These are phyloP conservation scores for Drosophila yooni DNA, from an alignment of 2,888 invertebrate species.

Conservation along the genomic window DNA sequence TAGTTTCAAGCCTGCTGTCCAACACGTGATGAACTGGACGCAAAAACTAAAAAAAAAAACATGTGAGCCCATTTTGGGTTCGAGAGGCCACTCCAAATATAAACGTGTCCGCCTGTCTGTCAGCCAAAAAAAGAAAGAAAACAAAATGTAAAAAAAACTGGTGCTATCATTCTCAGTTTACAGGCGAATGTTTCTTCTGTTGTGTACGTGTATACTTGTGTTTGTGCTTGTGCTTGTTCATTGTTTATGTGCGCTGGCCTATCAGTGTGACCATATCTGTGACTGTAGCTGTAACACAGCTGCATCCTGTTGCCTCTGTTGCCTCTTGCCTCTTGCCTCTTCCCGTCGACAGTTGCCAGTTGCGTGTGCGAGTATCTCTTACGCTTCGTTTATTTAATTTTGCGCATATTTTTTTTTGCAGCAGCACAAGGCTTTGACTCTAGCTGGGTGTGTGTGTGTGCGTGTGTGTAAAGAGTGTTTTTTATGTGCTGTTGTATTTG, in stretches of 20 bases:
- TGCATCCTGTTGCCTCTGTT: conserved; percentile 52
- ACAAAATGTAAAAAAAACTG: conserved; percentile 30
- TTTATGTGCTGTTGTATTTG: conserved; percentile 25
- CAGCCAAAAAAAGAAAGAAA: conserved; percentile 9
- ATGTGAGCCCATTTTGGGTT: conserved; percentile 23
- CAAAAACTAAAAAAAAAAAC: conserved; percentile 8
- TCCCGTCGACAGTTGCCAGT: neutral
- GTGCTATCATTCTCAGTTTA: conserved; percentile 62
- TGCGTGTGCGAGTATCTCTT: conserved; percentile 60
- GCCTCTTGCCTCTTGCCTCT: conserved; percentile 5
- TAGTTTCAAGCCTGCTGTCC: conserved; percentile 28
- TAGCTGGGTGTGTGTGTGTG: conserved; percentile 2
- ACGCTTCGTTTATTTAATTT: conserved; percentile 78
- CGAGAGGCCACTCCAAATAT: conserved; percentile 50
- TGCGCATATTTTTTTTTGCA: conserved; percentile 49
- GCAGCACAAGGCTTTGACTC: conserved; percentile 13
- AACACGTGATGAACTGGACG: conserved; percentile 68
- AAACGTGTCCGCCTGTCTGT: conserved; percentile 55
- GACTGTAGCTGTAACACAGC: conserved; percentile 24
- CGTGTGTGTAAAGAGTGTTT: conserved; percentile 9
- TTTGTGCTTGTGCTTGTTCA: conserved; percentile 13
- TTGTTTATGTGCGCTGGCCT: conserved; percentile 34
- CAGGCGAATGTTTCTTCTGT: conserved; percentile 53
- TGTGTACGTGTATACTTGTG: conserved; percentile 21
- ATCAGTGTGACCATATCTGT: conserved; percentile 36